These are phyloP conservation scores for Ochotona curzoniae DNA, from an alignment of 2,113 vertebrate genomes.

Conservation along the genomic window DNA sequence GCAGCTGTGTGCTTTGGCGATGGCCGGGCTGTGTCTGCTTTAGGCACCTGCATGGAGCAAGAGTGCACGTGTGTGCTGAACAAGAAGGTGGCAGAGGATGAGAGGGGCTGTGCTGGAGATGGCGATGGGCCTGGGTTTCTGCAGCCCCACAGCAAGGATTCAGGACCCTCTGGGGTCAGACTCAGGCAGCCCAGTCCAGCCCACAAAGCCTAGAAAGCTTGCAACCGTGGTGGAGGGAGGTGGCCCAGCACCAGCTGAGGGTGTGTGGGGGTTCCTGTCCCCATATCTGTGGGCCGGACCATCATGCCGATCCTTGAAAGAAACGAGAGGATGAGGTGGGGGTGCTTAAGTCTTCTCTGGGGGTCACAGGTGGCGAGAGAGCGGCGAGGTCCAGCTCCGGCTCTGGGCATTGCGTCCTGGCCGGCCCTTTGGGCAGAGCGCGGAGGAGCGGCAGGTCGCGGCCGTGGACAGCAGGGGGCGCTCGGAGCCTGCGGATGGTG, in stretches of 20 bases:
- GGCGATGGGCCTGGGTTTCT: background rate
- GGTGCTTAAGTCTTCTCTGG: background rate
- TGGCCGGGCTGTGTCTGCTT: background rate
- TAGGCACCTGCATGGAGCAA: no score
- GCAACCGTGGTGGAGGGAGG: no score
- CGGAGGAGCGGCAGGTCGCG: background rate
- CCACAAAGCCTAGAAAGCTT: background rate
- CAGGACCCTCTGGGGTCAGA: background rate
- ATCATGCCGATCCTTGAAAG: background rate
- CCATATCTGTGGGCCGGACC: background rate
- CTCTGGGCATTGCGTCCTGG: background rate
- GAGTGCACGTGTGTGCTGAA: background rate
- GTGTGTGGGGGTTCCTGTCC: rapidly evolving
- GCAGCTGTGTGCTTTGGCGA: background rate
- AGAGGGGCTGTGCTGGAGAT: background rate
- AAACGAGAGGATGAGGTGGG: background rate
- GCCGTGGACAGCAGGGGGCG: conserved; percentile 62
- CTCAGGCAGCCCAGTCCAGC: background rate
- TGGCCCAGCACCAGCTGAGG: background rate
- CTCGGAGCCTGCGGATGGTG: background rate
- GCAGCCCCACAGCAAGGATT: background rate
- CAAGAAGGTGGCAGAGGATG: background rate
- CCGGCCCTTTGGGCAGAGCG: rapidly evolving
- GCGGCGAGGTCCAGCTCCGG: background rate
- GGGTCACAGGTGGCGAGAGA: background rate